These are phyloP conservation scores for Oxytorus armatus DNA, from an alignment of 2,888 invertebrate genomes.

Conservation along the genomic window DNA sequence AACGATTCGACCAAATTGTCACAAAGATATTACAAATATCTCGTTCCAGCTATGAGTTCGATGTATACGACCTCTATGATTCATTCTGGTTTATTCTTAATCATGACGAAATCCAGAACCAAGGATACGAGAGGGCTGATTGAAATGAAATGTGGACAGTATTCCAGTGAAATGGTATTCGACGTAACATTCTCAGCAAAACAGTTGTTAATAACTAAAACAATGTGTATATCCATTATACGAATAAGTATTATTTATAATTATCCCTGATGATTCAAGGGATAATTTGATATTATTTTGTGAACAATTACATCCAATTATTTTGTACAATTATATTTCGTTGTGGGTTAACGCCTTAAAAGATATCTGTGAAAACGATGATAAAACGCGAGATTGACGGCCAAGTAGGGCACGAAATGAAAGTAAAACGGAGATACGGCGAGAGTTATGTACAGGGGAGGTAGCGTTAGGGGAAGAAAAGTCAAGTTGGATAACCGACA, in stretches of 20 bases:
- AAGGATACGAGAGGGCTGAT: not conserved
- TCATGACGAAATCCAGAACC: not conserved
- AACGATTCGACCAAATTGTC: conserved; percentile 55
- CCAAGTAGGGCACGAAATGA: too few relatives aligned
- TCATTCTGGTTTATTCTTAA: not conserved
- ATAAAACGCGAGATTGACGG: not conserved
- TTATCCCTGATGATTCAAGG: not conserved
- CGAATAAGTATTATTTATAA: not conserved
- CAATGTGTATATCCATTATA: not conserved
- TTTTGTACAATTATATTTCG: not conserved
- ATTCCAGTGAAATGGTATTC: not conserved
- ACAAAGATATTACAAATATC: not conserved
- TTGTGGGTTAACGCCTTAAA: not conserved
- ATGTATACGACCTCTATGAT: not conserved
- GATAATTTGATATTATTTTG: not conserved
- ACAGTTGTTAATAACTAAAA: not conserved
- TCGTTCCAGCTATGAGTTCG: not conserved
- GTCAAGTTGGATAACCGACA: conserved; percentile 38
- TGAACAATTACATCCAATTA: not conserved
- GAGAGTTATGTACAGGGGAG: conserved; percentile 3
- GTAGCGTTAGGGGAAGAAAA: conserved; percentile 12
- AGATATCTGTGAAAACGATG: not conserved
- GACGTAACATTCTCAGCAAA: not conserved
- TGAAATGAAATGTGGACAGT: not conserved
- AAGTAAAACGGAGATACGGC: not conserved